Evolutionary conservation across 2,888 invertebrate genomes (phyloP), one percentile per base, ranked within the genome.

Genomic region (Brachycybe producta): DNA sequence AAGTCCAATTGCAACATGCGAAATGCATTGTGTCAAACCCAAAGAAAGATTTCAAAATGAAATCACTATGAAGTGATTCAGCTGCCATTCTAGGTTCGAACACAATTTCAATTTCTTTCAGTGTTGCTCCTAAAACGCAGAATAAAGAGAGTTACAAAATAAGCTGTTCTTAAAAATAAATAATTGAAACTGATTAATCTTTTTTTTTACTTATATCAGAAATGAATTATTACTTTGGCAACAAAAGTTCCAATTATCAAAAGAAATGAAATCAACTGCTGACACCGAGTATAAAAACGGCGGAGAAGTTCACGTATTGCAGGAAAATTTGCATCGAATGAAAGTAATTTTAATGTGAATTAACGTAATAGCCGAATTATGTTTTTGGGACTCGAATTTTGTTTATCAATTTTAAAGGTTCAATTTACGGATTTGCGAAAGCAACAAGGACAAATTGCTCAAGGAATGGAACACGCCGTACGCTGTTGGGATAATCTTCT

Each of bases 401-500:
- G 26, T 36, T 46, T 13, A n/a, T 36, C 26, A 27, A 23, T 8
- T 15, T 17, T 41, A 17, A 5, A 46, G 46, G 46, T 46, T 8
- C 35, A 46, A 27, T 46, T 36, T 46, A 36, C 46, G 3, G 32
- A 19, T 15, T 2, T 46, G 11, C 36, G 46, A 23, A 21, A 30
- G 21, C 46, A 46, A 13, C 35, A 32, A 36, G 36, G 46, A 8
- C 32, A 30, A 13, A 21, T 35, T 24, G 36, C 36, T 17, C 28
- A 46, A 36, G 46, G 27, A 26, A 23, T 46, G 28, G 46, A 46
- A 46, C 21, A 36, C 23, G 28, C 46, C 15, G 24, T 46, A 7
- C 28, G 27, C 36, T 38, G 46, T n/a, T 46, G 46, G 46, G 46
- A 46, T 32, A 30, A 35, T 24, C 32, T 46, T 8, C 26, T 46